Evolutionary conservation across 2,797 vertebrate species (phyloP).

Genomic region (Notamacropus eugenii): DNA sequence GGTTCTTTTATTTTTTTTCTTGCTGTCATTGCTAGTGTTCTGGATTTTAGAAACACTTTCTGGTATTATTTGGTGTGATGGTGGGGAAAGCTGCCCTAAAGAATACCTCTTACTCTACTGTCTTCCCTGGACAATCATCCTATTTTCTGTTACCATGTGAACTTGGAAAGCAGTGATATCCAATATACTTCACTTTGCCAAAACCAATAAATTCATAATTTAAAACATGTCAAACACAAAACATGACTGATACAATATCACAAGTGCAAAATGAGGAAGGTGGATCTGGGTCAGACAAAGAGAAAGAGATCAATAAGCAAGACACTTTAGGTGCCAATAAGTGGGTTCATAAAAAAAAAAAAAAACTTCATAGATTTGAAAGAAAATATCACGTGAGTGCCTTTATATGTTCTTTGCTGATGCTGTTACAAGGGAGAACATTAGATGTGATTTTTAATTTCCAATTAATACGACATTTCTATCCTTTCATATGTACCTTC

Average conservation of each 20-base stretch:
- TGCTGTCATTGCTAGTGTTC: background rate
- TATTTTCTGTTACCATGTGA: background rate
- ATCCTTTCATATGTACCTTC: background rate
- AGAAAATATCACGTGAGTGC: background rate
- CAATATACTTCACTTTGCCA: background rate
- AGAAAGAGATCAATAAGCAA: background rate
- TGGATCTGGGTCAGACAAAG: background rate
- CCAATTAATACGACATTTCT: background rate
- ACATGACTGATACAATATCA: background rate
- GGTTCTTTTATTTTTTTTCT: background rate
- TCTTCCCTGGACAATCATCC: background rate
- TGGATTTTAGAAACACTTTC: background rate
- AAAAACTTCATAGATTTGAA: background rate
- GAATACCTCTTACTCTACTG: background rate
- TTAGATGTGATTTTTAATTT: background rate
- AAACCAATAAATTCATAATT: slow-evolving; percentile 5
- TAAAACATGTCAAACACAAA: background rate
- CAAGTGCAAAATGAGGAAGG: slow-evolving; percentile 24
- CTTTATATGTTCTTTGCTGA: background rate
- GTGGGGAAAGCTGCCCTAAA: background rate
- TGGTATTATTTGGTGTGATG: background rate
- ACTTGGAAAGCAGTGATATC: background rate
- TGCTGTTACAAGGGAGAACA: background rate
- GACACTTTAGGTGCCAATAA: background rate
- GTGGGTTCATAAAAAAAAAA: background rate